These are phyloP conservation scores for Eupeodes latifasciatus DNA, from an alignment of 2,888 invertebrate species.

Conservation along the genomic window DNA sequence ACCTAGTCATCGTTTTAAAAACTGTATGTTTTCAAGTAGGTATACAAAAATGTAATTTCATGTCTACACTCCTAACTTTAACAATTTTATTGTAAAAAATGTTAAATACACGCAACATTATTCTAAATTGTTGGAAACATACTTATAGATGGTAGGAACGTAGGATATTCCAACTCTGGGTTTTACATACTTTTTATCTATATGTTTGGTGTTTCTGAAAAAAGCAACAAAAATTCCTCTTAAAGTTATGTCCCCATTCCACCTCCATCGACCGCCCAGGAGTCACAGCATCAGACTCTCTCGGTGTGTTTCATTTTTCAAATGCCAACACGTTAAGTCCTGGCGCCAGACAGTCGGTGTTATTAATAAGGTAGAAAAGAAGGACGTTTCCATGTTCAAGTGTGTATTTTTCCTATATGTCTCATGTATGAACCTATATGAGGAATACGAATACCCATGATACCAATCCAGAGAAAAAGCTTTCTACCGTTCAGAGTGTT, in stretches of 20 bases:
- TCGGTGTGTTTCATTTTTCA: conserved; percentile 40
- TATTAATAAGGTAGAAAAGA: conserved; percentile 53
- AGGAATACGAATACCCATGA: background rate
- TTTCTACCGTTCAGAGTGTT: conserved; percentile 1
- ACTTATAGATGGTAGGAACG: too few species aligned
- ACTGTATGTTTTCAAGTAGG: too few species aligned
- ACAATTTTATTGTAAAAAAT: too few species aligned
- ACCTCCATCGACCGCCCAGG: background rate
- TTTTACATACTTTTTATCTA: background rate
- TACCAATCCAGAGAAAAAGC: conserved; percentile 15
- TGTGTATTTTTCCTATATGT: conserved; percentile 6
- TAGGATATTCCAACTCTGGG: too few species aligned
- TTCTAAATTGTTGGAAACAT: too few species aligned
- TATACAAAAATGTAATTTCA: too few species aligned
- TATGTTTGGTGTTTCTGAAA: too few species aligned
- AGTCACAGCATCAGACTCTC: background rate
- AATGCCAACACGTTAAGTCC: conserved; percentile 53
- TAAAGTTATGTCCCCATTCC: conserved; percentile 11
- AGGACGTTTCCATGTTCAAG: conserved; percentile 9
- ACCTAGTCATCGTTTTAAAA: too few species aligned
- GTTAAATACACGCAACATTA: too few species aligned
- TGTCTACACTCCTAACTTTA: too few species aligned
- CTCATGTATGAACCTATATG: conserved; percentile 2
- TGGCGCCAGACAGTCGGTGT: conserved; percentile 57
- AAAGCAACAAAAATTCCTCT: background rate